Evolutionary conservation across 2,888 invertebrate species (phyloP).

Genomic region (Sarcophaga carnaria): DNA sequence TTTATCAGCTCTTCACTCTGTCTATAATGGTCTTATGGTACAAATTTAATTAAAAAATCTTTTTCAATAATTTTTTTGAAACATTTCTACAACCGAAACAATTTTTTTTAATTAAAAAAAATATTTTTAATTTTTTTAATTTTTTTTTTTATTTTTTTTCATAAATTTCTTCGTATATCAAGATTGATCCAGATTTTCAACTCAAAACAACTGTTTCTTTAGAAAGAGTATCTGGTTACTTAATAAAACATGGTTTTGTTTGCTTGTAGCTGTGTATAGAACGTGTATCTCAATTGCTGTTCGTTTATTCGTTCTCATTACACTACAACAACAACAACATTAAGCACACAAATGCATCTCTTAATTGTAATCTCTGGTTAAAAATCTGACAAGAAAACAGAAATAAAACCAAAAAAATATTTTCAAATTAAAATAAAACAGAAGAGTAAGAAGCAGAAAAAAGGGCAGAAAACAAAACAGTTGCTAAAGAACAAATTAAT

Average conservation of each 20-base stretch:
- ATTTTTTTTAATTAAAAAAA: no score
- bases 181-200: background rate
- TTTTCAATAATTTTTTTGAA: no score
- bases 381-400: background rate
- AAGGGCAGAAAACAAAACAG: background rate
- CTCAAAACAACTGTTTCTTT: background rate
- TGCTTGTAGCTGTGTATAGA: background rate
- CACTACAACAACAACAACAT: background rate
- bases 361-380: conserved; percentile 8
- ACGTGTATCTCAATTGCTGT: background rate
- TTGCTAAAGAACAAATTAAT: conserved; percentile 30
- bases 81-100: no score
- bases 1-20: no score
- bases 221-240: background rate
- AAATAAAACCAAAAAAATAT: background rate
- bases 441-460: background rate
- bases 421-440: conserved; percentile 7
- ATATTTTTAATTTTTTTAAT: no score
- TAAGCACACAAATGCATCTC: background rate
- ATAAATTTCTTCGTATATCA: background rate
- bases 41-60: no score
- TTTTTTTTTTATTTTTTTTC: background rate
- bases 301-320: no score
- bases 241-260: background rate
- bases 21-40: no score